Conservation (phyloP, 2,888 invertebrate genomes). For the Callimorpha dominula region DNA sequence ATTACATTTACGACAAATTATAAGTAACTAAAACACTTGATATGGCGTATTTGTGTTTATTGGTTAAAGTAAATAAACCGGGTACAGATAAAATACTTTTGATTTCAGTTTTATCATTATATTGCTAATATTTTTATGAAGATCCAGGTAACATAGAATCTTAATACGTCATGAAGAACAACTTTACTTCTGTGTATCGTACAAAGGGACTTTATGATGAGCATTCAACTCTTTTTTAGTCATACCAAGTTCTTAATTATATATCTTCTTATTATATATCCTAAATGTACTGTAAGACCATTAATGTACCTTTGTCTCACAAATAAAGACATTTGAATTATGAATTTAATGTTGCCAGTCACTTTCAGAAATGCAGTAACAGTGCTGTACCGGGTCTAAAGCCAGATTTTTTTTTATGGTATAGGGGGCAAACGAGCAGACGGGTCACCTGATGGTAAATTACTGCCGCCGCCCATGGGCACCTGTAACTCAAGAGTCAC, state of each 20-base stretch:
- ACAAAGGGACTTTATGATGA: not conserved
- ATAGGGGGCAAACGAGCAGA: too few relatives aligned
- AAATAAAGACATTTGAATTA: too few relatives aligned
- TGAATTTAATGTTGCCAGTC: too few relatives aligned
- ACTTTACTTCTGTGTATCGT: not conserved
- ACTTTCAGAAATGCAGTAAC: too few relatives aligned
- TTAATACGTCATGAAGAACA: not conserved
- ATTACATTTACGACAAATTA: not conserved
- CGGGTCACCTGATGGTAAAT: too few relatives aligned
- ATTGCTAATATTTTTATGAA: not conserved
- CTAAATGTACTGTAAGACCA: too few relatives aligned
- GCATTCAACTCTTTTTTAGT: not conserved
- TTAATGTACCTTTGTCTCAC: too few relatives aligned
- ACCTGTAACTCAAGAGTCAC: too few relatives aligned
- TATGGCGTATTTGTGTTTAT: not conserved
- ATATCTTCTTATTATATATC: too few relatives aligned
- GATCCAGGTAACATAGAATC: not conserved
- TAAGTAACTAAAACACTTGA: not conserved
- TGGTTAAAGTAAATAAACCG: not conserved
- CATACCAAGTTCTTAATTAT: not conserved
- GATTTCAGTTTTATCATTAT: not conserved
- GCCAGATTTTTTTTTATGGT: too few relatives aligned
- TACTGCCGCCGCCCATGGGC: too few relatives aligned
- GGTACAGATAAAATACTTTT: not conserved
- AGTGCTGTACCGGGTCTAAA: too few relatives aligned